phyloP scores from a whole-genome alignment of 1,140 invertebrate genomes.

The Scylla paramamosain region DNA sequence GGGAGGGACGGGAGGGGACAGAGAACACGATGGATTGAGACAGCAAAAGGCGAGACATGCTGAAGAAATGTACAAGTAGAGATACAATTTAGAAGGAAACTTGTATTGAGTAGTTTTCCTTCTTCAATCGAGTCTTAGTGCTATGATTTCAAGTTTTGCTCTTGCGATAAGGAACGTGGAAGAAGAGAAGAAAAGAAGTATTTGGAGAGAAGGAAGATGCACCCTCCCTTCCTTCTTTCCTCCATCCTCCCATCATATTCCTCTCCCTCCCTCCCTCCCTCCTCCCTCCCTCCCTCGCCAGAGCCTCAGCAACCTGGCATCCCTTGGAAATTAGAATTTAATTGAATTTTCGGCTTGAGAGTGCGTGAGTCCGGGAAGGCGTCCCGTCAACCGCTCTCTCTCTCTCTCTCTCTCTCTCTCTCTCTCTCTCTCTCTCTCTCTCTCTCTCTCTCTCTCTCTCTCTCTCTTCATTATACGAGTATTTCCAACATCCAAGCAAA shows the following conservation, averaged over 20 bases:
- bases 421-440: conserved; percentile 37
- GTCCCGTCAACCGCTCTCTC: neutral
- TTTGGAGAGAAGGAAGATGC: neutral
- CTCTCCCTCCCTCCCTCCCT: neutral
- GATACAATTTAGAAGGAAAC: neutral
- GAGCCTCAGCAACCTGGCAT: conserved; percentile 56
- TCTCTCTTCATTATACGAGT: neutral
- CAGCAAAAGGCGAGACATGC: neutral
- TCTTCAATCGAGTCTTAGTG: neutral
- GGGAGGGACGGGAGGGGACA: neutral
- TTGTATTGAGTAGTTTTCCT: too few species aligned
- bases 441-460: neutral
- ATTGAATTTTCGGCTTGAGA: conserved; percentile 75
- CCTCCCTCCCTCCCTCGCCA: conserved; percentile 28
- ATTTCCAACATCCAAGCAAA: neutral
- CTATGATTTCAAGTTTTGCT: neutral
- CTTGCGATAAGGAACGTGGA: neutral
- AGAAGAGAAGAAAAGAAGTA: neutral
- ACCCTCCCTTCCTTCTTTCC: conserved; percentile 6
- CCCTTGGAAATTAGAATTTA: conserved; percentile 76
- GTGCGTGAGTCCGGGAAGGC: conserved; percentile 45
- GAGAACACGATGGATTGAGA: neutral
- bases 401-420: conserved; percentile 61
- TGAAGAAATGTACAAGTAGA: neutral
- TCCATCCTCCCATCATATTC: conserved; percentile 23